A percentile compares a stretch with the other conserved stretches of the same genome.
Conservation (phyloP, 2,797 vertebrate genomes). For the Alca torda region DNA sequence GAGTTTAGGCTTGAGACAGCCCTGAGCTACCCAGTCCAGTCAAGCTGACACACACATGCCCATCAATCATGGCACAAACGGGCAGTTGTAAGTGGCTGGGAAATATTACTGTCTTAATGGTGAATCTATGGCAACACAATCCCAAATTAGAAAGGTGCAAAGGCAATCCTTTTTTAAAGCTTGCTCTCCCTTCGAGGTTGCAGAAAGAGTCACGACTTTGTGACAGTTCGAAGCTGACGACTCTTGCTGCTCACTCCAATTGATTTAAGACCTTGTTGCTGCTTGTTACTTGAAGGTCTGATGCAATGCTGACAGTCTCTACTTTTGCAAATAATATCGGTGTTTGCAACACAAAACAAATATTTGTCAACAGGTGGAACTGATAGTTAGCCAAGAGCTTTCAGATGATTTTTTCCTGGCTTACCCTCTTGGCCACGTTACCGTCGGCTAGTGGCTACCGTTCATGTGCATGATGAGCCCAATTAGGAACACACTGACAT, state of each 20-base stretch:
- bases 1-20: neutral
- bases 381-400: neutral
- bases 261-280: neutral
- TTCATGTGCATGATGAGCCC: neutral
- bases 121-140: neutral
- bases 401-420: neutral
- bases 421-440: neutral
- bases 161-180: neutral
- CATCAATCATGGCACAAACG: neutral
- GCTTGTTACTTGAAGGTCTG: neutral
- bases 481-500: neutral
- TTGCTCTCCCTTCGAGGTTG: neutral
- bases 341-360: neutral
- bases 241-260: neutral
- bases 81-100: neutral
- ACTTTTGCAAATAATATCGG: neutral
- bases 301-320: neutral
- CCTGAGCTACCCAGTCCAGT: neutral
- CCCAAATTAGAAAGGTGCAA: neutral
- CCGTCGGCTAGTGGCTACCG: neutral
- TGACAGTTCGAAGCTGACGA: neutral
- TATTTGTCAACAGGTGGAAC: neutral
- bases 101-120: neutral
- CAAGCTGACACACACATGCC: fast-evolving
- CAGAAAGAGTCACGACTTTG: neutral